Evolutionary conservation across 2,888 invertebrate genomes (phyloP), one percentile per base, ranked within the genome.

Genomic region (Cryptocephalus moraei): DNA sequence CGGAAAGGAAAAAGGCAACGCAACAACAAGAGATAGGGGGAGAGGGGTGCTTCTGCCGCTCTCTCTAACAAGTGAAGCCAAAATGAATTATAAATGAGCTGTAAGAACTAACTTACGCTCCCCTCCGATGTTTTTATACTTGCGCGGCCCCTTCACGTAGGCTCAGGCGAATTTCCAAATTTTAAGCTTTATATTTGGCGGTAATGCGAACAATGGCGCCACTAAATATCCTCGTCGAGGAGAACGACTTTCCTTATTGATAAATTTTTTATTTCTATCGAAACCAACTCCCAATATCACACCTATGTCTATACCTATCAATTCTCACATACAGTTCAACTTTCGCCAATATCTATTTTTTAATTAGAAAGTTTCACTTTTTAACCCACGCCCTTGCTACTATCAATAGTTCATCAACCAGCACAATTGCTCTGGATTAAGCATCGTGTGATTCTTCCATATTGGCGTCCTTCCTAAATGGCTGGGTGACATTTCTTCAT

Each of bases 101-200:
- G 68, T 70, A 71, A 71, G 71, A 71, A 70, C 68, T 68, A 70
- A 70, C 70, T 70, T 68, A 66, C 67, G 68, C 68, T 65, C 61
- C 65, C 62, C 60, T 55, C 56, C 59, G 53, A 56, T 65, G 64
- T 66, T 66, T 66, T 66, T 64, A 64, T 65, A 62, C 64, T 62
- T 61, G 60, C 63, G 59, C 56, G 56, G 56, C 58, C 62, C 58
- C 59, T 58, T 54, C 56, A 45, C 38, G 33, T 41, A 43, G 47
- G 55, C 57, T 52, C 56, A 53, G 53, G 59, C 58, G 60, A 63
- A 63, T 62, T 65, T 65, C 59, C 52, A 63, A 66, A 67, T 67
- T 67, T 67, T 66, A 66, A 67, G 66, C 65, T 63, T 62, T 61
- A 62, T 62, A 51, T 54, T 52, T 45, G 52, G 43, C 48, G 49